Conservation (phyloP, 2,888 invertebrate species). For the Crocallis elinguaria region DNA sequence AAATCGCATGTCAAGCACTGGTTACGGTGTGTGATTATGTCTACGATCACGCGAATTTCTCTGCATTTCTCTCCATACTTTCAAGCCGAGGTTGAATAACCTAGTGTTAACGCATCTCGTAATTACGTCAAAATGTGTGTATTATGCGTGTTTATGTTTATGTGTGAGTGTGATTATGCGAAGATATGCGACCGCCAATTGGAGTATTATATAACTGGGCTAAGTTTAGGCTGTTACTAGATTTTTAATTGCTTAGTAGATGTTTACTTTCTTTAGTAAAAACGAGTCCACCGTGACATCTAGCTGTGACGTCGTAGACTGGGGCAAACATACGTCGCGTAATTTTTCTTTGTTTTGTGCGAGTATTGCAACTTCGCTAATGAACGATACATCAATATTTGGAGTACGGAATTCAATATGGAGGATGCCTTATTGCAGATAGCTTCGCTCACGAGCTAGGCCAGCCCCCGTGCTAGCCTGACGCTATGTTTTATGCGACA, state of each 20-base stretch:
- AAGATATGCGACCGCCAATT: slow-evolving; percentile 10
- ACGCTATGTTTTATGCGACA: too few species aligned
- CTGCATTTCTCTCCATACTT: slow-evolving; percentile 75
- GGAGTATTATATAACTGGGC: not conserved
- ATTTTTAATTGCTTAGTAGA: not conserved
- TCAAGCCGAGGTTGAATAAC: slow-evolving; percentile 77
- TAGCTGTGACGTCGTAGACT: too few species aligned
- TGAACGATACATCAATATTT: too few species aligned
- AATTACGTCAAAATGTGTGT: slow-evolving; percentile 57
- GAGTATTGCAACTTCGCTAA: too few species aligned
- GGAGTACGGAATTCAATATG: too few species aligned
- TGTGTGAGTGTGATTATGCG: slow-evolving; percentile 5
- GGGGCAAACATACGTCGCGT: too few species aligned
- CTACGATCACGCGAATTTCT: slow-evolving; percentile 72
- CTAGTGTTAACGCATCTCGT: slow-evolving; percentile 53
- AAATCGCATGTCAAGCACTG: slow-evolving; percentile 29
- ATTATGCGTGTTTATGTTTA: slow-evolving; percentile 6
- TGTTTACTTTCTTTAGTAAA: too few species aligned
- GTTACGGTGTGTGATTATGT: slow-evolving; percentile 59
- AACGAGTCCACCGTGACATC: too few species aligned
- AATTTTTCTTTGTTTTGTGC: too few species aligned
- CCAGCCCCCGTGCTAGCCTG: too few species aligned
- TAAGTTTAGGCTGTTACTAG: not conserved
- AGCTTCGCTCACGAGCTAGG: too few species aligned
- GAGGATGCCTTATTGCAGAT: too few species aligned